Conservation (phyloP, 1,140 invertebrate genomes). For the Neotoxoptera formosana region DNA sequence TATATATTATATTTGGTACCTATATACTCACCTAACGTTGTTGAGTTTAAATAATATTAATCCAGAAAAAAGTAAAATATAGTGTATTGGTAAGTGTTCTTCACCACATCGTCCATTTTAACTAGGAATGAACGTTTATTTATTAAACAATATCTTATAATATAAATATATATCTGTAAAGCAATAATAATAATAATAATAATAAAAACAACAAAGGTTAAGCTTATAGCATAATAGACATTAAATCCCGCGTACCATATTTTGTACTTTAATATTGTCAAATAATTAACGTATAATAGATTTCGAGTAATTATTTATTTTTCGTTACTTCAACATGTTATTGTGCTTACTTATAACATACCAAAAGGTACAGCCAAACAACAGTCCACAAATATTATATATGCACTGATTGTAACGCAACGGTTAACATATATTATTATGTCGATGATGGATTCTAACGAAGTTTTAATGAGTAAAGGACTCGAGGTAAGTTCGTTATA, state of each 20-base stretch:
- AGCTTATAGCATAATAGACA: background rate
- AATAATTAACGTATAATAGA: background rate
- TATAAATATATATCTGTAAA: background rate
- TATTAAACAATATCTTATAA: background rate
- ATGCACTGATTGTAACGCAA: background rate
- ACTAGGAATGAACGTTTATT: background rate
- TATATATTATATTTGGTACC: too few relatives aligned
- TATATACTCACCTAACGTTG: background rate
- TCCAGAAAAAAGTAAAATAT: background rate
- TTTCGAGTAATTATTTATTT: background rate
- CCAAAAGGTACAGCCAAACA: background rate
- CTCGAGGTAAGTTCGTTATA: background rate
- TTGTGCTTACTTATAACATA: background rate
- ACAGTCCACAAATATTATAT: background rate
- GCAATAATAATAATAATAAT: background rate
- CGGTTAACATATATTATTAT: background rate
- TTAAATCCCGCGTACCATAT: background rate
- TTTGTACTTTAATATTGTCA: background rate
- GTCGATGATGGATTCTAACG: background rate
- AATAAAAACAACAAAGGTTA: background rate
- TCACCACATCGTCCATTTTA: background rate
- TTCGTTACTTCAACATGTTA: background rate
- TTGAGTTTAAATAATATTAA: background rate
- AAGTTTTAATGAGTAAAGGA: background rate
- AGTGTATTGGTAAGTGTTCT: background rate